Base-by-base conservation (phyloP, 2,888 invertebrate genomes). In the Drosophila engyochracea region DNA sequence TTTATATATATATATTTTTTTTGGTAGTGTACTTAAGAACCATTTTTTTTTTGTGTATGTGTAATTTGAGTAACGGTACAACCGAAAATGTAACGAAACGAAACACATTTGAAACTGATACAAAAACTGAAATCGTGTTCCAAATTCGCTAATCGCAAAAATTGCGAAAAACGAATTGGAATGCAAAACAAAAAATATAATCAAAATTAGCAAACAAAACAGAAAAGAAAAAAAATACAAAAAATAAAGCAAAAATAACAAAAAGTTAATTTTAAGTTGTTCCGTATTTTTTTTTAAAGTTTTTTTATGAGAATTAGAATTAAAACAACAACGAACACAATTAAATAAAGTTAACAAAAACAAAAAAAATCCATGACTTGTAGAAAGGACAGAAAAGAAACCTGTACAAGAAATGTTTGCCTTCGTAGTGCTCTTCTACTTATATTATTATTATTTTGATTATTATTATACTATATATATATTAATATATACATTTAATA, bases 371-470 rank as follows among this genome's bases (percentile, higher is more conserved):
- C 49, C 49, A 79, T 69, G 78, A 80, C 55, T 77, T 70, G 55
- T 62, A 39, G 49, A 57, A 61, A 55, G 44, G 10, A 47, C 47
- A 55, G 53, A 33, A 67, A 59, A 73, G 31, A 28, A 70, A 65
- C 68, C 35, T 81, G 65, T 58, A 47, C 54, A 68, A 63, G 67
- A 73, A 76, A 73, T 57, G 37, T 63, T 66, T 76, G 77, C 70
- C 74, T 85, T 82, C 75, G 52, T 76, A 81, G 79, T 83, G 73
- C 69, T 81, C 77, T 79, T 70, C 60, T 64, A 39, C 57, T 30
- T 57, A 39, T 28, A 72, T 62, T 10, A 47, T 22, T 14, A 22
- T 44, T 44, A 12, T 44, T 22, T 4, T 66, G 52, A 51, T 28
- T 63, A 33, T 30, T 53, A 53, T 39, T 37, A 55, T 31, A 30